A percentile compares a stretch with the other conserved stretches of the same genome.
phyloP scores from a whole-genome alignment of 2,888 invertebrate species.

The Eueremaeus valkanovi region DNA sequence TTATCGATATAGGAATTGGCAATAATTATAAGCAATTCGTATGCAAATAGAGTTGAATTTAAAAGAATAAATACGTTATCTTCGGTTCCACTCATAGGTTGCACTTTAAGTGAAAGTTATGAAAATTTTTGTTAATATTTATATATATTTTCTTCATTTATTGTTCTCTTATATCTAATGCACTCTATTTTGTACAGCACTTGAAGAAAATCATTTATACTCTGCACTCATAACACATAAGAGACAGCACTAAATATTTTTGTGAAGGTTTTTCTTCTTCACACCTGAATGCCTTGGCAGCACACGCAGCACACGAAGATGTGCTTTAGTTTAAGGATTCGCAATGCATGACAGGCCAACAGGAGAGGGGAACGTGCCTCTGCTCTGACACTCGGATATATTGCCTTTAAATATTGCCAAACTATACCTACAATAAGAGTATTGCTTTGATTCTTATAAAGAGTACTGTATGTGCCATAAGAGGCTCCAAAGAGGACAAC shows the following conservation, averaged over 20 bases:
- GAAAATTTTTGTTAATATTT: neutral
- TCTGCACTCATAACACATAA: neutral
- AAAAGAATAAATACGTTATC: neutral
- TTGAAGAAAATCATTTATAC: conserved; percentile 23
- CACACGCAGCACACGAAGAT: conserved; percentile 33
- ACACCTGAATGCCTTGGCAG: conserved; percentile 30
- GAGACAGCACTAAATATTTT: conserved; percentile 4
- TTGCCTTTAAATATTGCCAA: conserved; percentile 16
- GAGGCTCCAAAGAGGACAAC: neutral
- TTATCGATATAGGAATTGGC: neutral
- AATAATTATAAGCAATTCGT: neutral
- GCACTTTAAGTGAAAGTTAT: conserved; percentile 13
- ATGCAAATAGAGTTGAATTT: conserved; percentile 5
- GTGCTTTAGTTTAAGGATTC: conserved; percentile 5
- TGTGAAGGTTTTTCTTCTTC: conserved; percentile 26
- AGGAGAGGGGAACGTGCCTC: conserved; percentile 31
- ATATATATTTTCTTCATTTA: neutral
- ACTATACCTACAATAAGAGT: neutral
- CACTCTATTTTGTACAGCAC: conserved; percentile 19
- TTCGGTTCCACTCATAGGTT: neutral
- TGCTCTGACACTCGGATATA: conserved; percentile 12
- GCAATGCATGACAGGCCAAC: conserved; percentile 30
- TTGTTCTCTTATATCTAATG: neutral
- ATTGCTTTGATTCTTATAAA: neutral
- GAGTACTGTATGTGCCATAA: neutral